Evolutionary conservation across 2,797 vertebrate genomes (phyloP).

Genomic region (Echiichthys vipera): DNA sequence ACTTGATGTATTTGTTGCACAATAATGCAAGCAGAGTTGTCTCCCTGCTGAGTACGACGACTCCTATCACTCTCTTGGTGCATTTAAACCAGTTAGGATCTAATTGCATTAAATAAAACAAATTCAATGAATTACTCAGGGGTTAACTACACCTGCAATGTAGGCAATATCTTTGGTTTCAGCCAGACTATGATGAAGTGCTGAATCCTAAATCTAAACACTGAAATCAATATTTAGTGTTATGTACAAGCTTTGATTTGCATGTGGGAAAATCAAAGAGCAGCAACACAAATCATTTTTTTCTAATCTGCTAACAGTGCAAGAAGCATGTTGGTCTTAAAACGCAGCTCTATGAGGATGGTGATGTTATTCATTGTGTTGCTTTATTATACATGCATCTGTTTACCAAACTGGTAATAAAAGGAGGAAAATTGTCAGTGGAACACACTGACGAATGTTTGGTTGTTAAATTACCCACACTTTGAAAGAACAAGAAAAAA

Average conservation of each 20-base stretch:
- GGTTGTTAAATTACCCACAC: conserved; percentile 36
- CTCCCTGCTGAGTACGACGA: not conserved
- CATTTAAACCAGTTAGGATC: not conserved
- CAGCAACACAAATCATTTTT: not conserved
- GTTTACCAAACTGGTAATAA: conserved; percentile 35
- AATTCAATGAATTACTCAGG: not conserved
- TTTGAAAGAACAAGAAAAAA: conserved; percentile 2
- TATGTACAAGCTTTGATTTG: conserved; percentile 17
- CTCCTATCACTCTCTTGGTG: not conserved
- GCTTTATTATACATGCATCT: conserved; percentile 24
- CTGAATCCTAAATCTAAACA: conserved; percentile 1
- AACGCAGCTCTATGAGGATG: not conserved
- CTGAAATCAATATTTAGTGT: not conserved
- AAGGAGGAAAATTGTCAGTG: conserved; percentile 22
- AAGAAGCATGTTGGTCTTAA: not conserved
- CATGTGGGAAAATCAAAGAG: conserved; percentile 13
- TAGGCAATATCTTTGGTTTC: not conserved
- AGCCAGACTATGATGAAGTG: not conserved
- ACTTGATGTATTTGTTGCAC: not conserved
- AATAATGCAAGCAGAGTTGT: not conserved
- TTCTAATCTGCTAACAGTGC: conserved; percentile 6
- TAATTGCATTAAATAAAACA: conserved; percentile 1
- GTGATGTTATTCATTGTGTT: conserved; percentile 23
- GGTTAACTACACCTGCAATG: not conserved
- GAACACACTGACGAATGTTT: conserved; percentile 6